A percentile compares a stretch with the other conserved stretches of the same genome.
These are phyloP conservation scores for Drosophila sordidula DNA, from an alignment of 2,888 invertebrate genomes.

Conservation along the genomic window DNA sequence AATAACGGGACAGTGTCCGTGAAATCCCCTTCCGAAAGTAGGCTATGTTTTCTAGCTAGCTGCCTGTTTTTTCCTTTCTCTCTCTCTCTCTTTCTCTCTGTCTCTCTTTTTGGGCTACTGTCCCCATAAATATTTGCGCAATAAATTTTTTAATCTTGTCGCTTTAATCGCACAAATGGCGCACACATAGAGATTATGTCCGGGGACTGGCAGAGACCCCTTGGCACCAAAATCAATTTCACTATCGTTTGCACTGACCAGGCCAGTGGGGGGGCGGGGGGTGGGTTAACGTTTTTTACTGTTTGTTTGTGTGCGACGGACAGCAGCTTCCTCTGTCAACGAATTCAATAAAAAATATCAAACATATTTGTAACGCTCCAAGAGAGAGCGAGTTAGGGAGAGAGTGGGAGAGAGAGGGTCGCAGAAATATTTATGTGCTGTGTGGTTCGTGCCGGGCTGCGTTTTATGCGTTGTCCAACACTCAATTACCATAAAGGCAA, in stretches of 20 bases:
- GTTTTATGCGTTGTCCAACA: slow-evolving; percentile 81
- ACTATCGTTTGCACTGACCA: slow-evolving; percentile 68
- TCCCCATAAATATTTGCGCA: slow-evolving; percentile 85
- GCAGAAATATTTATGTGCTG: slow-evolving; percentile 66
- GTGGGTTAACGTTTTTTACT: slow-evolving; percentile 52
- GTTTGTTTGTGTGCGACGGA: slow-evolving; percentile 61
- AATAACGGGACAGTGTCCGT: slow-evolving; percentile 72
- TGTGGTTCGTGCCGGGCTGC: slow-evolving; percentile 46
- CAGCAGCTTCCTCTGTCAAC: slow-evolving; percentile 53
- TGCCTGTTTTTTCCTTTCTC: slow-evolving; percentile 15
- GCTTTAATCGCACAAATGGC: slow-evolving; percentile 85
- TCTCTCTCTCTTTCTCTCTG: slow-evolving; percentile 9
- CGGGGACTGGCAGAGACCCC: slow-evolving; percentile 53
- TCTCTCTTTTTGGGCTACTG: slow-evolving; percentile 36
- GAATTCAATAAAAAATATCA: slow-evolving; percentile 76
- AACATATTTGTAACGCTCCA: slow-evolving; percentile 74
- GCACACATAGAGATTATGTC: slow-evolving; percentile 48
- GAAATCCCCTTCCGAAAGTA: slow-evolving; percentile 38
- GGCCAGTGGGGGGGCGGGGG: neutral
- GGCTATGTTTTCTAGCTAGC: slow-evolving; percentile 46
- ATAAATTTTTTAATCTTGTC: slow-evolving; percentile 86
- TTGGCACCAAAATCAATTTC: slow-evolving; percentile 83
- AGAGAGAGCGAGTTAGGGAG: neutral
- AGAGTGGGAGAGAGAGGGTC: slow-evolving; percentile 14
- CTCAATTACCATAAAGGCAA: slow-evolving; percentile 77